Base-by-base conservation (phyloP, 2,797 vertebrate species). In the Leptoclinus maculatus region DNA sequence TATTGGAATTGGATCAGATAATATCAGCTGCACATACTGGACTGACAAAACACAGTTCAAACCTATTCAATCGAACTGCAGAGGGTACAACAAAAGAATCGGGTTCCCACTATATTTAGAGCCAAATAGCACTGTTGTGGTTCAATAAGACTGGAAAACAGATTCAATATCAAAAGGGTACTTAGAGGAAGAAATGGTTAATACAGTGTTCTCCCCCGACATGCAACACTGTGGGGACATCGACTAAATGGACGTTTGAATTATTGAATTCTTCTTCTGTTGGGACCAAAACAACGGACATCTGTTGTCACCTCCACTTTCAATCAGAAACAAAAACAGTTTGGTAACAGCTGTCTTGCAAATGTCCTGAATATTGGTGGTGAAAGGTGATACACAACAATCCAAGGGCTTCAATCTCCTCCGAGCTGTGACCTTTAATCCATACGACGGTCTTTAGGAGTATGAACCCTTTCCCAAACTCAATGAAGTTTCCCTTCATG, bases 251-350 rank as follows among this genome's bases (percentile, higher is more conserved):
- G n/a, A n/a, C n/a, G n/a, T n/a, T n/a, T 60, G 0, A 60, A 38
- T 57, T 29, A 57, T 29, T 57, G 4, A 29, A 32, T 34, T 56
- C 53, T 57, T 57, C 54, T 32, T 57, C 27, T 32, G 29, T 19
- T 4, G 27, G 29, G 21, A 27, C 16, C 16, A 58, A 58, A 58
- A 32, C 29, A 32, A 32, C 29, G 29, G 47, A 36, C 47, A 62
- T 68, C 45, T 57, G 25, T 5, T 80, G 74, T 78, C 80, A 67
- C 70, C 47, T 75, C 60, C 34, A 19, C 59, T 73, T 60, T 71
- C 60, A 63, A 8, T 43, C 39, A 38, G 25, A 49, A 49, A 25
- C 54, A 45, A 32, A 62, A 12, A 23, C 38, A 19, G 7, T 47
- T 23, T 0, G 41, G 23, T 7, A 39, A 32, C 65, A 68, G 64